Percentiles rank a stretch among this genome's conserved stretches.
Evolutionary conservation across 1,140 invertebrate species (phyloP).

Genomic region (Arctopsyche grandis): DNA sequence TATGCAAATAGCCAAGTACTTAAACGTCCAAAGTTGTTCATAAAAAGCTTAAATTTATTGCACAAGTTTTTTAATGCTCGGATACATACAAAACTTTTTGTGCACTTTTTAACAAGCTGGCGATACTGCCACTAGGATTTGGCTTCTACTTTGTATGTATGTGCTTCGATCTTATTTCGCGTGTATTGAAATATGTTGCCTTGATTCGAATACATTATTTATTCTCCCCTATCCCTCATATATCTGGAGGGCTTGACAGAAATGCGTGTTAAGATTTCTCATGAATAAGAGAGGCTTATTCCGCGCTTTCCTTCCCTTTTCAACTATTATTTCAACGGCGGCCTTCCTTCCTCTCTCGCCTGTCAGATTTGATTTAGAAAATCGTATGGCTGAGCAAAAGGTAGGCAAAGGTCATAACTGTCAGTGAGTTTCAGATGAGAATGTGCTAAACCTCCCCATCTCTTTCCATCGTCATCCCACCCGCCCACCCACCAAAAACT

Average conservation of each 20-base stretch:
- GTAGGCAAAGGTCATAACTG: constrained; percentile 36
- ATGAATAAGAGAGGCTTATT: constrained; percentile 43
- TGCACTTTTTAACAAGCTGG: too few species aligned
- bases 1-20: too few species aligned
- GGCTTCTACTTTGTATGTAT: too few species aligned
- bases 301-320: constrained; percentile 35
- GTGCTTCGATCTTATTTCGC: constrained; percentile 32
- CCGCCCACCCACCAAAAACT: too few species aligned
- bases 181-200: constrained; percentile 39
- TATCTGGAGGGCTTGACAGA: constrained; percentile 40
- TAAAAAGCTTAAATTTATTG: too few species aligned
- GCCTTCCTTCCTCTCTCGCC: constrained; percentile 22
- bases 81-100: too few species aligned
- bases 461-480: too few species aligned
- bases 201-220: constrained; percentile 42
- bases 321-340: constrained; percentile 43
- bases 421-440: constrained; percentile 23
- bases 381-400: constrained; percentile 36
- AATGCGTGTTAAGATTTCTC: constrained; percentile 42
- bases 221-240: constrained; percentile 31
- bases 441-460: background rate
- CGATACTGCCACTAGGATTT: too few species aligned
- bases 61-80: too few species aligned
- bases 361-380: constrained; percentile 45
- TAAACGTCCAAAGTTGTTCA: too few species aligned